Evolutionary conservation across 2,888 invertebrate genomes (phyloP).

Genomic region (Dynastes maya): DNA sequence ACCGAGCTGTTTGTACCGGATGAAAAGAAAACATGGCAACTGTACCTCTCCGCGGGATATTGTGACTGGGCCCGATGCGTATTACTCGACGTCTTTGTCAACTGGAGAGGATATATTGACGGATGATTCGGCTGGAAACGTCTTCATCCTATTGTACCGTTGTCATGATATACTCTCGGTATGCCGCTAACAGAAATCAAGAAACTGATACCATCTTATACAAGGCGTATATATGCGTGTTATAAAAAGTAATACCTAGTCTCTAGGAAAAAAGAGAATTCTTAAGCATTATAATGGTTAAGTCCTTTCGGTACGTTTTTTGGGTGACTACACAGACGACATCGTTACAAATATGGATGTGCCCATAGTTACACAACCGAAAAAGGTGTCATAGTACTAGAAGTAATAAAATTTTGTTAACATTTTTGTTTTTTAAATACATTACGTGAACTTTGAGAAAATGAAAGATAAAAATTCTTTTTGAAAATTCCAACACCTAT

Average conservation of each 20-base stretch:
- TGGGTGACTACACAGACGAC: too few species aligned
- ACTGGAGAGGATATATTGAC: constrained; percentile 58
- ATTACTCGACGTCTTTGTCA: constrained; percentile 57
- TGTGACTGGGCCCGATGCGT: constrained; percentile 54
- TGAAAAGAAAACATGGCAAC: constrained; percentile 55
- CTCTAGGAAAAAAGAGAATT: too few species aligned
- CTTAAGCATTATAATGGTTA: too few species aligned
- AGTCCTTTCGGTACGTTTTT: too few species aligned
- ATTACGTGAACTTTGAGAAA: too few species aligned
- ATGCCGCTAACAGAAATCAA: constrained; percentile 46
- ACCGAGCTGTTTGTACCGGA: constrained; percentile 53
- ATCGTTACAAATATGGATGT: too few species aligned
- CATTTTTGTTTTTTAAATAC: too few species aligned
- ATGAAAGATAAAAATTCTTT: too few species aligned
- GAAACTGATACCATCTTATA: constrained; percentile 42
- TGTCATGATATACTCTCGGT: constrained; percentile 45
- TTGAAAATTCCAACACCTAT: too few species aligned
- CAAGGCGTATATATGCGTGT: neutral
- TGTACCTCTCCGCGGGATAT: constrained; percentile 55
- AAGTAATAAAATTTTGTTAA: too few species aligned
- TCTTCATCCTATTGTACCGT: constrained; percentile 57
- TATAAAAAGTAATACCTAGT: neutral
- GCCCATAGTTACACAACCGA: too few species aligned
- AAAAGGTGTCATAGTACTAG: too few species aligned
- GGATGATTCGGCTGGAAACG: constrained; percentile 57